Evolutionary conservation across 1,140 invertebrate species (phyloP).

Genomic region (Nephila pilipes): DNA sequence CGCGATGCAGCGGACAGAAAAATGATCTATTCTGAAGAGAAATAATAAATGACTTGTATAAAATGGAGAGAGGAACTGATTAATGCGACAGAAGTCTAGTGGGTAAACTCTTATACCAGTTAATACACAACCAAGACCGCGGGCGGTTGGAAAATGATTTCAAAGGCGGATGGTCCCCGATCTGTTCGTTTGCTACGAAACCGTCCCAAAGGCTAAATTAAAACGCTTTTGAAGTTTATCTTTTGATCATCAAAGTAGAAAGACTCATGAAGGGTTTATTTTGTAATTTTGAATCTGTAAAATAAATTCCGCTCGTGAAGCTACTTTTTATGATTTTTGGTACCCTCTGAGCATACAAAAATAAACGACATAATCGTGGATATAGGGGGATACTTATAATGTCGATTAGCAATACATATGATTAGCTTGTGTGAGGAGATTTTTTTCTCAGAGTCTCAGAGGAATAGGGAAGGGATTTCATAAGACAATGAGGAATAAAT

Average conservation of each 20-base stretch:
- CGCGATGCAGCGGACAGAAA: conserved; percentile 16
- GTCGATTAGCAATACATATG: too few relatives aligned
- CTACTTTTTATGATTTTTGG: not conserved
- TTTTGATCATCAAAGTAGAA: conserved; percentile 8
- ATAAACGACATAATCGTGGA: not conserved
- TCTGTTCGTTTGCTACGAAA: not conserved
- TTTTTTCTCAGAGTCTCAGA: too few relatives aligned
- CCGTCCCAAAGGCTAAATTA: not conserved
- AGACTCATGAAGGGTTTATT: too few relatives aligned
- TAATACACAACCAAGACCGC: conserved; percentile 24
- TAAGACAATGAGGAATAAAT: too few relatives aligned
- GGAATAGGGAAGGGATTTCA: too few relatives aligned
- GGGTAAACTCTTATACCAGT: conserved; percentile 36
- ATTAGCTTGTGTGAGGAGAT: too few relatives aligned
- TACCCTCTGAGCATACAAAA: not conserved
- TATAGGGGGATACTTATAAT: not conserved
- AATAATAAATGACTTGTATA: conserved; percentile 60
- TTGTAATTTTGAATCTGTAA: not conserved
- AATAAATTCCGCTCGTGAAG: conserved; percentile 4
- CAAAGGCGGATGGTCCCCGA: not conserved
- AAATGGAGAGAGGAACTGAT: conserved; percentile 29
- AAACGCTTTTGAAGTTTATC: conserved; percentile 44
- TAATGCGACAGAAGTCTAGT: not conserved
- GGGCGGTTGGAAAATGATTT: conserved; percentile 24
- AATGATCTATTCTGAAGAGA: conserved; percentile 25